Base-by-base conservation (phyloP, 2,113 vertebrate species). In the Cavia porcellus region DNA sequence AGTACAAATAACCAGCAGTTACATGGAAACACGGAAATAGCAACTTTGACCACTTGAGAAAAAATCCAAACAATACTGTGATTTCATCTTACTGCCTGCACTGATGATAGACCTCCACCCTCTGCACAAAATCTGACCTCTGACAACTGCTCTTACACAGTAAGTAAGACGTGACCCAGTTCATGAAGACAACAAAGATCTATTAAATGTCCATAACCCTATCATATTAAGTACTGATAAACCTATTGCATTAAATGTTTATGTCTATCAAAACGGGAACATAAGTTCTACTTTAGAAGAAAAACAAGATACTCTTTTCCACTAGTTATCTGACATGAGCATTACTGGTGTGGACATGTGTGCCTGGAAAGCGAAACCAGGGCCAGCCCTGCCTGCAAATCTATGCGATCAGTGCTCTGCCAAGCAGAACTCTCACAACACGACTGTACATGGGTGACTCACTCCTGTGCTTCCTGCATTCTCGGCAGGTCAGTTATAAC, bases 71-170 rank as follows among this genome's bases (percentile, higher is more conserved):
- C 24, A 75, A 14, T 14, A 45, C 42, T 75, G 72, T 24, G 20
- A 45, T 75, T 75, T 45, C 38, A 45, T 45, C 72, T 75, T 28
- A 75, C 17, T 30, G 7, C 20, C 11, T 30, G 47, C 14, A 66
- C 0, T 2, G 42, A 3, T 83, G 30, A 35, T 7, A 30, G 11
- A 30, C 64, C 22, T 74, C 59, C 11, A 42, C 17, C 28, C 47
- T 68, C 12, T 38, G 24, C 74, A 38, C 32, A 52, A 45, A 86
- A 0, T 59, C 3, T 74, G 57, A 22, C 35, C 14, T 82, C 35
- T 45, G 1, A 1, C n/a, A 35, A 4, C 70, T 38, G 57, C 20
- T 64, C 9, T 11, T 5, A 0, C 0, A 45, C 6, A 25, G 4
- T 74, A 24, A 32, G 55, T 62, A 55, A 42, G n/a, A 61, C 4